These are phyloP conservation scores for Alosa sapidissima DNA, from an alignment of 2,797 vertebrate species.

Conservation along the genomic window DNA sequence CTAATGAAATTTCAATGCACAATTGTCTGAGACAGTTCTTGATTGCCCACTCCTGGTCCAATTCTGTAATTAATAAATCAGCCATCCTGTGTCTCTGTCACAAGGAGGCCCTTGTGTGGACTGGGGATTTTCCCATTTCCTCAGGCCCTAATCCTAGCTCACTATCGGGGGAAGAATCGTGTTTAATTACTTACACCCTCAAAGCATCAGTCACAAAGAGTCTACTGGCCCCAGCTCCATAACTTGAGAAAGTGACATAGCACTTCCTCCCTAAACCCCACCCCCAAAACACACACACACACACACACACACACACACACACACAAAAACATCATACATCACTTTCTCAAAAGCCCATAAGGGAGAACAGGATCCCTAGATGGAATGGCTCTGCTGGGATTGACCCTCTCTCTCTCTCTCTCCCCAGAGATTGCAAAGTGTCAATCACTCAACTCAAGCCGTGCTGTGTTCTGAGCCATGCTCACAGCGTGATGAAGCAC, in stretches of 20 bases:
- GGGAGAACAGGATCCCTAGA: not conserved
- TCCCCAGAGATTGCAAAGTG: not conserved
- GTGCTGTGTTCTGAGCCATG: not conserved
- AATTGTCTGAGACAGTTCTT: constrained; percentile 8
- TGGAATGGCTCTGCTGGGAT: not conserved
- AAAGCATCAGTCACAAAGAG: not conserved
- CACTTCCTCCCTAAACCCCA: not conserved
- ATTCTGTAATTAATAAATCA: constrained; percentile 22
- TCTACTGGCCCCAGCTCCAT: not conserved
- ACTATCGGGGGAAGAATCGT: not conserved
- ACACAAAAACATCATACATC: not conserved
- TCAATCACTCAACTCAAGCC: not conserved
- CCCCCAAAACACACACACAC: not conserved
- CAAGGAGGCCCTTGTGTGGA: not conserved
- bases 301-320: not conserved
- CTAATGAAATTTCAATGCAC: constrained; percentile 11
- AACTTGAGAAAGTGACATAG: not conserved
- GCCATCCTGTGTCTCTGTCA: constrained; percentile 11
- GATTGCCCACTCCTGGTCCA: not conserved
- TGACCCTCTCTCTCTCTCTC: not conserved
- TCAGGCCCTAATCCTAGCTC: not conserved
- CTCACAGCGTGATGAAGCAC: not conserved
- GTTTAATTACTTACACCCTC: not conserved
- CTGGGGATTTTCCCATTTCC: not conserved
- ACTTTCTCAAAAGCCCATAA: not conserved